A percentile compares a stretch with the other conserved stretches of the same genome.
Conservation (phyloP, 2,113 vertebrate genomes). For the Microcebus tavaratra region DNA sequence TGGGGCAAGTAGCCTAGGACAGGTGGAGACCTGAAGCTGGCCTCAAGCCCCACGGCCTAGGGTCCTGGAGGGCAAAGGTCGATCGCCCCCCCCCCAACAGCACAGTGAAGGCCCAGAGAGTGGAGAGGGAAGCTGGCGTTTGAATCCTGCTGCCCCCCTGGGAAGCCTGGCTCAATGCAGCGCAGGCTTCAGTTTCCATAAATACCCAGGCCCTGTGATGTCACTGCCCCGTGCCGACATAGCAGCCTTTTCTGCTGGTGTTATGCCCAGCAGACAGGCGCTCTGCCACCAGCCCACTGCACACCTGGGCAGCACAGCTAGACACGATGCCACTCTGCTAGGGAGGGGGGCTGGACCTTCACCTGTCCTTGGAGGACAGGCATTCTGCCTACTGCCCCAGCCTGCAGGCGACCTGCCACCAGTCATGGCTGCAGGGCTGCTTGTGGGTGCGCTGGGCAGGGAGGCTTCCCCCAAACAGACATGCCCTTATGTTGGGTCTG, state of each 20-base stretch:
- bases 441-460: neutral
- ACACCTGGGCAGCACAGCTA: neutral
- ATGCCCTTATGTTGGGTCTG: neutral
- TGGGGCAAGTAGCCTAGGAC: neutral
- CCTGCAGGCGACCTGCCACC: neutral
- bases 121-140: neutral
- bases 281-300: neutral
- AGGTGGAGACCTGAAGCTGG: neutral
- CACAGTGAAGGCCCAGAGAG: neutral
- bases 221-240: conserved; percentile 78
- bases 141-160: neutral
- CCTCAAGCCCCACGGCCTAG: fast-evolving
- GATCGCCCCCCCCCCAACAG: neutral
- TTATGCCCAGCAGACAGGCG: neutral
- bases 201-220: conserved; percentile 80
- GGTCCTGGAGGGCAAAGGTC: neutral
- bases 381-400: neutral
- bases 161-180: conserved; percentile 60
- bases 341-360: neutral
- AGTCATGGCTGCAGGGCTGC: neutral
- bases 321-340: neutral
- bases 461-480: neutral
- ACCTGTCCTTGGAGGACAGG: neutral
- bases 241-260: conserved; percentile 23
- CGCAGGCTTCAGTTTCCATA: conserved; percentile 78